phyloP scores from a whole-genome alignment of 2,888 invertebrate genomes.

The Scrobipalpa costella region DNA sequence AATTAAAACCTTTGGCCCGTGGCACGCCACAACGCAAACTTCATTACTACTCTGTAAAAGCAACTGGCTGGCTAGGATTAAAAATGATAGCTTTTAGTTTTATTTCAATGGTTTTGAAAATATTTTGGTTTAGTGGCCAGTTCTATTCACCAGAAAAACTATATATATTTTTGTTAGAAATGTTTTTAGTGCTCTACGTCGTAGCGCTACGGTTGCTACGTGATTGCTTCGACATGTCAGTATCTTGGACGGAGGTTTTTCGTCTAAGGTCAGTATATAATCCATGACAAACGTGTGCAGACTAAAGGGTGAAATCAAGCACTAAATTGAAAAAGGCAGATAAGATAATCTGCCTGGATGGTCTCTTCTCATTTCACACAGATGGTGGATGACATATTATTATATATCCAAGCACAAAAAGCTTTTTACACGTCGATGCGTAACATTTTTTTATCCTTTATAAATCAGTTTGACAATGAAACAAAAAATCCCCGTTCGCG shows the following conservation, averaged over 20 bases:
- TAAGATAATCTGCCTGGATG: neutral
- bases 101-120: neutral
- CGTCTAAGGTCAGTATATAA: no score
- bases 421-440: conserved; percentile 7
- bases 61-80: neutral
- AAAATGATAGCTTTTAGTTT: neutral
- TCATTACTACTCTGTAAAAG: conserved; percentile 31
- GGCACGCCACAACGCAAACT: conserved; percentile 31
- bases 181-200: no score
- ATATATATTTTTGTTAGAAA: no score
- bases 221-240: neutral
- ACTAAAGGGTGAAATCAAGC: no score
- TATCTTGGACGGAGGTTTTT: no score
- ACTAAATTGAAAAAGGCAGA: neutral
- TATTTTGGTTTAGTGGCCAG: neutral
- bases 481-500: conserved; percentile 17
- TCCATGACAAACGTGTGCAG: no score
- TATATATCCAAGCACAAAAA: neutral
- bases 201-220: no score
- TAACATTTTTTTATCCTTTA: conserved; percentile 17
- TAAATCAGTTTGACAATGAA: conserved; percentile 13
- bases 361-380: neutral
- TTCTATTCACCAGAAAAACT: no score
- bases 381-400: neutral
- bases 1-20: conserved; percentile 53